A percentile compares a stretch with the other conserved stretches of the same genome.
Conservation (phyloP, 35 echinoderm and acorn worm genomes). For the Hemicentrotus pulcherrimus region DNA sequence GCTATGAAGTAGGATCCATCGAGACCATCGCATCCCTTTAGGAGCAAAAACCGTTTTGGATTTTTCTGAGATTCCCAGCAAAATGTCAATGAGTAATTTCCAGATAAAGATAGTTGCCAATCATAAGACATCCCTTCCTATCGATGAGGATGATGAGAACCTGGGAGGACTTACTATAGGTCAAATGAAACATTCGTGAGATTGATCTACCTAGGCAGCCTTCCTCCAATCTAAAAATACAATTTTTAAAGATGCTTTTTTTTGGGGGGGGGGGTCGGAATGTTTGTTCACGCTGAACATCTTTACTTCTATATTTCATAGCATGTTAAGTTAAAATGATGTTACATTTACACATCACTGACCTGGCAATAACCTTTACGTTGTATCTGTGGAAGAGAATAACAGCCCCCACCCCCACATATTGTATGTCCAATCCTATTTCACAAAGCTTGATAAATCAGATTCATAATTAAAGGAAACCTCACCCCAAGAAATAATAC, state of each 20-base stretch:
- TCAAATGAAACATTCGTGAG: constrained; percentile 9
- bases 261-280: neutral
- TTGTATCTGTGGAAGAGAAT: neutral
- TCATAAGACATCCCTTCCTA: neutral
- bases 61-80: neutral
- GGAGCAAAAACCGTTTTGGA: neutral
- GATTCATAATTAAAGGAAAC: no score
- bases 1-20: neutral
- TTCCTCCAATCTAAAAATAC: neutral
- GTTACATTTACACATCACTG: neutral
- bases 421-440: no score
- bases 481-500: no score
- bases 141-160: neutral
- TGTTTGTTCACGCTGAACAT: neutral
- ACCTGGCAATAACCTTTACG: neutral
- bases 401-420: neutral
- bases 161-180: neutral
- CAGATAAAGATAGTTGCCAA: neutral
- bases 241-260: neutral
- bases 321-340: neutral
- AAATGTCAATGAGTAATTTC: constrained; percentile 31
- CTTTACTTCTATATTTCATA: neutral
- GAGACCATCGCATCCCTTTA: neutral
- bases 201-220: neutral
- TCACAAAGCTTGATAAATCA: no score